Evolutionary conservation across 2,888 invertebrate genomes (phyloP), one percentile per base, ranked within the genome.

Genomic region (Sicus ferrugineus): DNA sequence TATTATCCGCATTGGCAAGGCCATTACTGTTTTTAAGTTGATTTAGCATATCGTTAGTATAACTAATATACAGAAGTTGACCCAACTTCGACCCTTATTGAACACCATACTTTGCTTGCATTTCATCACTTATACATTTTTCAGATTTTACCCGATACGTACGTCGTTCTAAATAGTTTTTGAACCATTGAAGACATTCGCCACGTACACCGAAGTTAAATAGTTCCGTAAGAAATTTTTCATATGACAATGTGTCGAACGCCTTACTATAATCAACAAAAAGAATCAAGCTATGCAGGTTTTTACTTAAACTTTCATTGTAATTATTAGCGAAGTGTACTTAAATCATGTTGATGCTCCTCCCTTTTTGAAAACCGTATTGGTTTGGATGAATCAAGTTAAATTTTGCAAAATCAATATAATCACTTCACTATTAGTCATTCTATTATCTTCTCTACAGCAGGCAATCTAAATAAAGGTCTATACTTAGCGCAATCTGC

Each of bases 211-310:
- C 69, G 14, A 26, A 11, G 16, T 54, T 61, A 7, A 59, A 23
- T 2, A 68, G 30, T 1, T 38, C n/a, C 16, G 7, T 1, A 2
- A 68, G 16, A 5, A 68, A 9, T 14, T 56, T 56, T 48, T 64
- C 28, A 48, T 69, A 59, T 14, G 54, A 30, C 19, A 69, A 19
- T 3, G 64, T 68, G 38, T 64, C 69, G 38, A 71, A 71, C 1
- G 71, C 71, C 26, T 69, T 72, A 11, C 67, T 64, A 14, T 69
- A 64, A 26, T 69, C 63, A 0, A 71, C 30, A 48, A 67, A 71
- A 0, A 71, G 14, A 0, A 52, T 50, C 2, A 68, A 9, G 4
- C 19, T 52, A 11, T 61, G 59, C 16, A 28, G 21, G n/a, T 34
- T 38, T 68, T 68, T 68, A 19, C 59, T 67, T 4, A 67, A 21